Evolutionary conservation across 2,797 vertebrate species (phyloP), one percentile per base, ranked within the genome.

Genomic region (Meda fulgida): DNA sequence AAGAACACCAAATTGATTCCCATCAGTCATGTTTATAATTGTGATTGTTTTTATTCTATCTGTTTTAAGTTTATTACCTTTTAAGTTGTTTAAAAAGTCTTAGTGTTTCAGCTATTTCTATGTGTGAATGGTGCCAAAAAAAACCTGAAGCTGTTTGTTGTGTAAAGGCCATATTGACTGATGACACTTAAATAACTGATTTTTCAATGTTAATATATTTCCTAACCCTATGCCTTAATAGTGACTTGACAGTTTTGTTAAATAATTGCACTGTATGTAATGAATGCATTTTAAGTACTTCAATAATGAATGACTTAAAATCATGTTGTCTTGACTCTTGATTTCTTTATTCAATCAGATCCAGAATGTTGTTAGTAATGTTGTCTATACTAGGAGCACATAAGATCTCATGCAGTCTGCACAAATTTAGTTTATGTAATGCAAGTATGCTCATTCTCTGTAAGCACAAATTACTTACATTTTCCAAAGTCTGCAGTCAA

Each of bases 81-180:
- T 34, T 26, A 40, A 40, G 18, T 69, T 29, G 16, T 81, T 38
- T 71, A 58, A 40, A 63, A 36, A 3, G 1, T 65, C 14, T 63
- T 29, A 43, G 48, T 60, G 18, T 48, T 34, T 9, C 16, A 34
- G 38, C 8, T 29, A 4, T 58, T 18, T 38, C 7, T 31, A n/a
- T 81, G 26, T 26, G 67, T 26, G 10, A 53, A 76, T 76, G 31
- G 71, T 83, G 81, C 43, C 71, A 83, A 83, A 82, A n/a, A 73
- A 5, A n/a, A 0, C 14, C 76, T 63, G 23, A 78, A 48, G 63
- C 40, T 7, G n/a, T 65, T 18, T 40, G 18, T 13, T 51, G 29
- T 66, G 29, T 80, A 2, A 66, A 79, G 26, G 38, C 60, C 78
- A 29, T 48, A 14, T 66, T 79, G 21, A 34, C 2, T 34, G 38